These are phyloP conservation scores for Panthera tigris DNA, from an alignment of 2,113 vertebrate genomes.

Conservation along the genomic window DNA sequence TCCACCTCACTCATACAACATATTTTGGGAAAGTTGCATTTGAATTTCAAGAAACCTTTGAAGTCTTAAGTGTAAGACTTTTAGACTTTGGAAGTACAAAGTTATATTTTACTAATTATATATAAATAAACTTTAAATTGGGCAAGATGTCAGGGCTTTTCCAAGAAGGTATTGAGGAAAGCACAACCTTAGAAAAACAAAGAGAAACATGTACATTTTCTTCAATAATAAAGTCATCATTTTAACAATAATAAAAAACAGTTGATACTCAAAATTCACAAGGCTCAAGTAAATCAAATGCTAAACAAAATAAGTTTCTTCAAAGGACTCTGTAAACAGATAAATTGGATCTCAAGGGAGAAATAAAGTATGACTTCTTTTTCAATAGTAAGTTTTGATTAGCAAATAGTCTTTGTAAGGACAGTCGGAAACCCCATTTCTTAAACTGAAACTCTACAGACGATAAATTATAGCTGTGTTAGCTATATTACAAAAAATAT, in stretches of 20 bases:
- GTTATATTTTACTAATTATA: neutral
- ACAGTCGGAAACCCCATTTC: neutral
- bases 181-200: neutral
- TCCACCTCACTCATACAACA: neutral
- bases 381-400: neutral
- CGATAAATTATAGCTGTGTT: neutral
- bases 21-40: neutral
- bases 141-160: neutral
- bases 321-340: neutral
- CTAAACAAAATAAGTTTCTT: neutral
- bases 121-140: neutral
- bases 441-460: neutral
- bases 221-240: neutral
- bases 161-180: neutral
- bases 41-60: neutral
- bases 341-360: neutral
- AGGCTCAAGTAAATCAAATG: neutral
- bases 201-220: neutral
- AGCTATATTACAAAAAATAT: neutral
- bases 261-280: neutral
- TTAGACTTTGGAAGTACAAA: neutral
- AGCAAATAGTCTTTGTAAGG: neutral
- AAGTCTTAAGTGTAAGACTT: neutral
- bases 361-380: slow-evolving; percentile 1
- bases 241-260: neutral